Evolutionary conservation across 2,888 invertebrate genomes (phyloP).

Genomic region (Drosophila ezoana): DNA sequence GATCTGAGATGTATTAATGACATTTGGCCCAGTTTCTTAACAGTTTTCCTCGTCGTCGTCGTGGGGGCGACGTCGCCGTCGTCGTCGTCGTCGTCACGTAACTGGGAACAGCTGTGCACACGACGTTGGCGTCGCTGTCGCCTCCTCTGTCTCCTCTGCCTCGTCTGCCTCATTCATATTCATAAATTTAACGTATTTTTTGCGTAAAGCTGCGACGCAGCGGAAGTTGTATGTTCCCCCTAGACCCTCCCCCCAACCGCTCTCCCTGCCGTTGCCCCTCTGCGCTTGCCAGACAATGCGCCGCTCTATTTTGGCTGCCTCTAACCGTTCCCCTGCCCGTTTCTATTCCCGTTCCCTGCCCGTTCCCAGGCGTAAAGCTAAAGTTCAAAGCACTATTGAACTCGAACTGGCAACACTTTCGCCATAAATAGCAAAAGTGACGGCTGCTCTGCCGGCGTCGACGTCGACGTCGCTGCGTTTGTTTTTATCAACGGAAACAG

Average conservation of each 20-base stretch:
- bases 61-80: conserved; percentile 51
- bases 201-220: conserved; percentile 64
- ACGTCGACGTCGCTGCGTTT: neutral
- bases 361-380: conserved; percentile 57
- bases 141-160: neutral
- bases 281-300: conserved; percentile 61
- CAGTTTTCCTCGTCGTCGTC: conserved; percentile 30
- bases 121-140: conserved; percentile 29
- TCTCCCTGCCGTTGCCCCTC: neutral
- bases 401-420: conserved; percentile 73
- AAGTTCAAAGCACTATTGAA: conserved; percentile 81
- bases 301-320: conserved; percentile 74
- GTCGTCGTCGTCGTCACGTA: conserved; percentile 16
- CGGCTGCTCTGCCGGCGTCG: conserved; percentile 22
- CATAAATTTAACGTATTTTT: conserved; percentile 68
- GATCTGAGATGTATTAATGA: conserved; percentile 76
- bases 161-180: conserved; percentile 73
- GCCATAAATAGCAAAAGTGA: conserved; percentile 75
- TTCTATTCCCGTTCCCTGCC: neutral
- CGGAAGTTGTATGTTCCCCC: conserved; percentile 65
- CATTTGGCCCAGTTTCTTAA: conserved; percentile 75
- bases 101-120: conserved; percentile 53
- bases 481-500: conserved; percentile 73
- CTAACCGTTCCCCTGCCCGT: conserved; percentile 37
- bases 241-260: neutral